phyloP scores from a whole-genome alignment of 2,888 invertebrate genomes.

The Hecatera dysodea region DNA sequence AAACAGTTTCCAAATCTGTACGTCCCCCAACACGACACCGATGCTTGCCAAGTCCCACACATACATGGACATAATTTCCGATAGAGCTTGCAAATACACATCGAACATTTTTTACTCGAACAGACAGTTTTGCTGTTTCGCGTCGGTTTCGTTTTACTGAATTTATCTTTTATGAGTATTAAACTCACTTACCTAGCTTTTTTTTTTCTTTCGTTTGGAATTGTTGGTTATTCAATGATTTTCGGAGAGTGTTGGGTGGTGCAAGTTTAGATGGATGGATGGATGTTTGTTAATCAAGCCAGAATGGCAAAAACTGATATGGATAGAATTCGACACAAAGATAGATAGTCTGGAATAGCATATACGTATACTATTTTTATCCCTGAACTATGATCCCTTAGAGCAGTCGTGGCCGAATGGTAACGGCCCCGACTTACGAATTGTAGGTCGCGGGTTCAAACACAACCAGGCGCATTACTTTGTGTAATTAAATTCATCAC shows the following conservation, averaged over 20 bases:
- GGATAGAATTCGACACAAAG: too few relatives aligned
- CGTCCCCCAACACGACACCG: conserved; percentile 53
- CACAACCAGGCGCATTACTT: too few relatives aligned
- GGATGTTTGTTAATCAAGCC: too few relatives aligned
- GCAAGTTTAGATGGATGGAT: too few relatives aligned
- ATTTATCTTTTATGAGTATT: conserved; percentile 54
- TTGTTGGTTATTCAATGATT: not conserved
- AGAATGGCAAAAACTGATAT: too few relatives aligned
- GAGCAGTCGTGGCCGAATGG: too few relatives aligned
- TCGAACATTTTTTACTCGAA: conserved; percentile 73
- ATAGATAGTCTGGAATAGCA: too few relatives aligned
- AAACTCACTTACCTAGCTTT: conserved; percentile 18
- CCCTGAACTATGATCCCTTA: too few relatives aligned
- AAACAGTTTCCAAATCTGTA: conserved; percentile 48
- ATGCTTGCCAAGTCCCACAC: conserved; percentile 69
- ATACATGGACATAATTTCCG: conserved; percentile 77
- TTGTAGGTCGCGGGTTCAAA: too few relatives aligned
- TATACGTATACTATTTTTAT: too few relatives aligned
- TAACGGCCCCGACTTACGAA: too few relatives aligned
- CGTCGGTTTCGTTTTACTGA: conserved; percentile 68
- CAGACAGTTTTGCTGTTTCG: conserved; percentile 71
- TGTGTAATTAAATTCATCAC: too few relatives aligned
- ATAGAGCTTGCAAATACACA: conserved; percentile 77
- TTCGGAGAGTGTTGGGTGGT: not conserved
- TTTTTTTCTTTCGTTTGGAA: conserved; percentile 2